phyloP scores from a whole-genome alignment of 2,113 vertebrate genomes.

The Dolichallabes microphthalmus region DNA sequence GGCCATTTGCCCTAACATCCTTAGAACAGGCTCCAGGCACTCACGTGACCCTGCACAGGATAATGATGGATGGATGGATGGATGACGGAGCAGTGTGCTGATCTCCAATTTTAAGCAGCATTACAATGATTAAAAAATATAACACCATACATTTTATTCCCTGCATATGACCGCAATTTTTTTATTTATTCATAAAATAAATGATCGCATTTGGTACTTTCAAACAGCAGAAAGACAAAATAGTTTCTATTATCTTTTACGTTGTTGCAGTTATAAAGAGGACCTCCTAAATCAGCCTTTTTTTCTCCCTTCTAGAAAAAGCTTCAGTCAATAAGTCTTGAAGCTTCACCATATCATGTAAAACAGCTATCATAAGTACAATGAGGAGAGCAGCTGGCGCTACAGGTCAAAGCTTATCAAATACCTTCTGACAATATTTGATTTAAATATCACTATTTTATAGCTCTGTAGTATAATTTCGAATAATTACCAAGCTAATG shows the following conservation, averaged over 20 bases:
- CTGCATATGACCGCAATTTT: neutral
- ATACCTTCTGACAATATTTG: neutral
- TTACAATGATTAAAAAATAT: neutral
- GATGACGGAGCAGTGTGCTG: neutral
- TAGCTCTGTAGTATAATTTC: neutral
- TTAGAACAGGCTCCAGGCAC: no score
- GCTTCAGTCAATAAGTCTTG: neutral
- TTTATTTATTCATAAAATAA: neutral
- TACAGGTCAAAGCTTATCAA: neutral
- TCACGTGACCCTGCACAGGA: no score
- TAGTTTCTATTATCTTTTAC: no score
- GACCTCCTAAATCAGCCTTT: no score
- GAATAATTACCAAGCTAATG: neutral
- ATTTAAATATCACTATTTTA: neutral
- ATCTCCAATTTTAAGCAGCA: neutral
- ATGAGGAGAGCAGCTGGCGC: neutral
- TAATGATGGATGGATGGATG: no score
- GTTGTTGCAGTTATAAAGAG: no score
- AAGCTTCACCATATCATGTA: neutral
- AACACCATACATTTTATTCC: neutral
- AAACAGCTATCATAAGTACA: no score
- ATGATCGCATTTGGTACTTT: neutral
- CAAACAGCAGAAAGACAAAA: no score
- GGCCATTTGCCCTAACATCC: no score
- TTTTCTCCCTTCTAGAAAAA: no score